Percentiles rank a stretch among this genome's conserved stretches.
Evolutionary conservation across 2,113 vertebrate genomes (phyloP).

Genomic region (Psilopogon haemacephalus): DNA sequence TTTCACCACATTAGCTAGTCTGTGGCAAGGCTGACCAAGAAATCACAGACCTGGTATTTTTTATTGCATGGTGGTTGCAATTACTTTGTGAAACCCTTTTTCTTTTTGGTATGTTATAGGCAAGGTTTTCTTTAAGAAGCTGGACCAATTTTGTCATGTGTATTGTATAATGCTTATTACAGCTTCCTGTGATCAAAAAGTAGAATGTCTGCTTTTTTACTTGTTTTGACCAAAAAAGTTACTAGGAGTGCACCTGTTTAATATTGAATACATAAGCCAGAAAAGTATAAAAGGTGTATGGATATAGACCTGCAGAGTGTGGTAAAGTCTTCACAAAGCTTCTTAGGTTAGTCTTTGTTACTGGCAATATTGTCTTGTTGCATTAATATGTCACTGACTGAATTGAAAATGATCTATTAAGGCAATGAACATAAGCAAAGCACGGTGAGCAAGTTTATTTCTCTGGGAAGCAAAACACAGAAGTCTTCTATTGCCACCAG

Average conservation of each 20-base stretch:
- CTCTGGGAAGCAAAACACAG: background rate
- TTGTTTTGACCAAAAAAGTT: conserved; percentile 33
- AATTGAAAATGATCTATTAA: background rate
- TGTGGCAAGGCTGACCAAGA: background rate
- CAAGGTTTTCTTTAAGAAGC: conserved; percentile 5
- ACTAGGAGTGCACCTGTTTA: conserved; percentile 47
- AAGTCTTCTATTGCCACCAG: background rate
- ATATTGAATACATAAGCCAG: conserved; percentile 13
- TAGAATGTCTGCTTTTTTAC: background rate
- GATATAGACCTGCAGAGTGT: conserved; percentile 36
- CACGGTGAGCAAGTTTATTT: background rate
- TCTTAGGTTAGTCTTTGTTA: conserved; percentile 6
- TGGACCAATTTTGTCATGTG: background rate
- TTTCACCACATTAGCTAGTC: background rate
- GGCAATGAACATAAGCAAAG: background rate
- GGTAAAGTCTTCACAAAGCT: conserved; percentile 3
- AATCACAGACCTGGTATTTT: background rate
- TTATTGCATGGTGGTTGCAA: background rate
- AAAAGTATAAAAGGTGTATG: background rate
- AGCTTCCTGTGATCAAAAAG: background rate
- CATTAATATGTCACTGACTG: background rate
- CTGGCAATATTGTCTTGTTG: background rate
- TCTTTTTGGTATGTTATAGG: background rate
- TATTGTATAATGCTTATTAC: background rate
- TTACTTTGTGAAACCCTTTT: background rate